Evolutionary conservation across 2,888 invertebrate species (phyloP).

Genomic region (Ceratothoa steindachneri): DNA sequence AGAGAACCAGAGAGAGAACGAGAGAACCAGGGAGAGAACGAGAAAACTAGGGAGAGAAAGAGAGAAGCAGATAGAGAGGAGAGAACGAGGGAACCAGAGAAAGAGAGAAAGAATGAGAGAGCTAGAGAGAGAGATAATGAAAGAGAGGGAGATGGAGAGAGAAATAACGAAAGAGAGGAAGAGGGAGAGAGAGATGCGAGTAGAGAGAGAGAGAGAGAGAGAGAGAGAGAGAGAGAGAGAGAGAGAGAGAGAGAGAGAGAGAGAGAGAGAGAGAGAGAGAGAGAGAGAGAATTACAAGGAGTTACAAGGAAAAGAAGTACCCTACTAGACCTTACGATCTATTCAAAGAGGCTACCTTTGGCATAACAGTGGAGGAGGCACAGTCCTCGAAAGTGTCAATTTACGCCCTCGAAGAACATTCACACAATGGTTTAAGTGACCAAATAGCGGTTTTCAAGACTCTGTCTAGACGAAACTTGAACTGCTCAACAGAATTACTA

Average conservation of each 20-base stretch:
- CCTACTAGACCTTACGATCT: background rate
- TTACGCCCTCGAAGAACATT: background rate
- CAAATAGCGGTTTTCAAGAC: background rate
- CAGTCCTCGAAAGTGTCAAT: background rate
- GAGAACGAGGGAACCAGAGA: no score
- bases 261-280: background rate
- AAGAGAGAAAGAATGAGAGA: no score
- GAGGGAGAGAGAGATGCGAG: background rate
- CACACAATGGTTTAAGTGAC: no score
- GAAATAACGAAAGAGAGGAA: background rate
- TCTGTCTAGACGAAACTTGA: background rate
- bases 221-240: background rate
- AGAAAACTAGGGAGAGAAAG: no score
- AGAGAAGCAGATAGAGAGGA: no score
- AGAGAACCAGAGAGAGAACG: no score
- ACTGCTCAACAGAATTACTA: background rate
- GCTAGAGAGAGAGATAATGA: no score
- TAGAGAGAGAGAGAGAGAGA: background rate
- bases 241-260: background rate
- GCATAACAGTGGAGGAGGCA: background rate
- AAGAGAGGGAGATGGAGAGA: background rate
- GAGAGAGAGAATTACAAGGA: background rate
- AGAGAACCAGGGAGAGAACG: no score
- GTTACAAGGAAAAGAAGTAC: background rate
- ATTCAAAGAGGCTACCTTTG: background rate